These are phyloP conservation scores for Deilephila elpenor DNA, from an alignment of 2,888 invertebrate genomes.

Conservation along the genomic window DNA sequence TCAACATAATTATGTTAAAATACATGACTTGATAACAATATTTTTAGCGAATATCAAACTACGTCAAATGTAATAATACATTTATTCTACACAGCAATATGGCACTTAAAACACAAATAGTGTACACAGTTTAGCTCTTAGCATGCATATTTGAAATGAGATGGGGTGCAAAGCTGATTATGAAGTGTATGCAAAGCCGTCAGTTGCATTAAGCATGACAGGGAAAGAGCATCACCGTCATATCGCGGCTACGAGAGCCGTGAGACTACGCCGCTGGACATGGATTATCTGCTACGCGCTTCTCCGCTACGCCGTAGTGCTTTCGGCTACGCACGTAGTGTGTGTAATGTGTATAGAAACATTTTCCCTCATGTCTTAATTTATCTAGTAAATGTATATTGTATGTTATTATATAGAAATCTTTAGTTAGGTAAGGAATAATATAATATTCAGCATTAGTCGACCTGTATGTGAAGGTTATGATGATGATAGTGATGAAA, in stretches of 20 bases:
- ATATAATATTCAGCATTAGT: too few species aligned
- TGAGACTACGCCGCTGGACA: conserved; percentile 77
- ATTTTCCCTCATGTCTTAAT: background rate
- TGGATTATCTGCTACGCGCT: conserved; percentile 75
- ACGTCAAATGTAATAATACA: too few species aligned
- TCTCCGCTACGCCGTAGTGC: conserved; percentile 70
- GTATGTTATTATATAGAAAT: background rate
- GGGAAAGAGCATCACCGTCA: conserved; percentile 73
- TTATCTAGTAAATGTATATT: background rate
- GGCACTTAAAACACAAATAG: background rate
- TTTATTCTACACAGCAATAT: background rate
- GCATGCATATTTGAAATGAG: conserved; percentile 18
- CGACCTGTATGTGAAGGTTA: too few species aligned
- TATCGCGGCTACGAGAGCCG: conserved; percentile 67
- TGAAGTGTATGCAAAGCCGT: conserved; percentile 65
- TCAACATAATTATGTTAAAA: too few species aligned
- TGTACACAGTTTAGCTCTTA: conserved; percentile 21
- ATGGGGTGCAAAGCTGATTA: conserved; percentile 61
- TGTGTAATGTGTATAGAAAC: conserved; percentile 45
- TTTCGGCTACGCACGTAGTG: conserved; percentile 69
- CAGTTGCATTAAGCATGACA: conserved; percentile 77
- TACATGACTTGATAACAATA: too few species aligned
- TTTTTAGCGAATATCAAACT: too few species aligned
- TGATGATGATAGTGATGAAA: too few species aligned
- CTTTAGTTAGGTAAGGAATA: too few species aligned